Percentiles rank a stretch among this genome's conserved stretches.
phyloP scores from a whole-genome alignment of 2,888 invertebrate species.

The Tridacna crocea region DNA sequence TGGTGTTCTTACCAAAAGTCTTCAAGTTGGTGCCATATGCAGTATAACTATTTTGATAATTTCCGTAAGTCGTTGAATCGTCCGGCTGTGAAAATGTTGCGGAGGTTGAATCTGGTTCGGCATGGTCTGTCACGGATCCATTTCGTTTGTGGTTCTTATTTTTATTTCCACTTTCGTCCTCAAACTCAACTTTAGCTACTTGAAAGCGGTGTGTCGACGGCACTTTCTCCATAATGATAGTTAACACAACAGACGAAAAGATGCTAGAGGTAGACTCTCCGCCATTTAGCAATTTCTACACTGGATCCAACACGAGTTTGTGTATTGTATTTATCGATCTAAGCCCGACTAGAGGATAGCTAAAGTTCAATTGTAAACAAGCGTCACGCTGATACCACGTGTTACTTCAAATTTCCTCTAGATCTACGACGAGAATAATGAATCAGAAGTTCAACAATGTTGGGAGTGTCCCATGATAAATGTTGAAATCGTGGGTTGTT shows the following conservation, averaged over 20 bases:
- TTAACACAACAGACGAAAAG: background rate
- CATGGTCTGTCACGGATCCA: conserved; percentile 34
- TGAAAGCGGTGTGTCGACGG: conserved; percentile 75
- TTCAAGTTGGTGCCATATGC: conserved; percentile 62
- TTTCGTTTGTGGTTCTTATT: conserved; percentile 27
- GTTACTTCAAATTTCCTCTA: no score
- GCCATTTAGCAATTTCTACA: conserved; percentile 14
- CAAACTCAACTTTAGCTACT: conserved; percentile 77
- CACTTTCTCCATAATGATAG: conserved; percentile 58
- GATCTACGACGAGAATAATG: no score
- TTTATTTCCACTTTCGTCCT: conserved; percentile 54
- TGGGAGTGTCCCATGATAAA: no score
- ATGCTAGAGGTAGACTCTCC: background rate
- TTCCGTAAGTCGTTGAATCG: conserved; percentile 61
- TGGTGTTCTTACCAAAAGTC: conserved; percentile 75
- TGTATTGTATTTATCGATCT: conserved; percentile 23
- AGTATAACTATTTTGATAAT: conserved; percentile 60
- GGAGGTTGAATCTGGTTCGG: conserved; percentile 33
- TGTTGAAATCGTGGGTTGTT: no score
- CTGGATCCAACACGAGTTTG: conserved; percentile 4
- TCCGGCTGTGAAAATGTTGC: conserved; percentile 54
- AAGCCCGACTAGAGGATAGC: conserved; percentile 8
- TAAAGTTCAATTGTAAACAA: conserved; percentile 18
- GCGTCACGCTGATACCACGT: background rate
- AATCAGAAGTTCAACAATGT: no score